Percentiles rank a stretch among this genome's conserved stretches.
Conservation (phyloP, 2,113 vertebrate genomes). For the Poicephalus meyeri region DNA sequence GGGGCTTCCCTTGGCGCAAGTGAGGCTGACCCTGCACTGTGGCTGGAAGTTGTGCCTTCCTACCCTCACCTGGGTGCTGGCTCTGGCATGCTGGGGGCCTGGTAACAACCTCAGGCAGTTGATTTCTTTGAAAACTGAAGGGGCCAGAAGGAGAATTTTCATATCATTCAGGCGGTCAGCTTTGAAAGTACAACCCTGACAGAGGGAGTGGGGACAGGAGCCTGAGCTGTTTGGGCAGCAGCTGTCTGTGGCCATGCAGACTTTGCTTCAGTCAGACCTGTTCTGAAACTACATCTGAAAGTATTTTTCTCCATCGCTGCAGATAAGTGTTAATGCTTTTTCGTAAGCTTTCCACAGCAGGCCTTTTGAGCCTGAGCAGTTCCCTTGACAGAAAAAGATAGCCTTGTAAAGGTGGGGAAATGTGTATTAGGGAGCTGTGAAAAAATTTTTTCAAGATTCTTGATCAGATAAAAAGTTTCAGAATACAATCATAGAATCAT, state of each 20-base stretch:
- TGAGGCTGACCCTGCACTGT: fast-evolving
- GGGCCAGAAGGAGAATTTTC: neutral
- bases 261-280: neutral
- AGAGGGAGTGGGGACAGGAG: neutral
- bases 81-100: neutral
- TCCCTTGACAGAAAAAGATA: neutral
- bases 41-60: neutral
- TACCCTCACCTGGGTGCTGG: neutral
- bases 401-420: neutral
- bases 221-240: neutral
- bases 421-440: neutral
- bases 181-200: neutral
- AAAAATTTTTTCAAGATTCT: neutral
- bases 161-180: fast-evolving
- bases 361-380: neutral
- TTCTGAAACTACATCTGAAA: neutral
- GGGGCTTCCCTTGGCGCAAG: neutral
- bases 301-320: neutral
- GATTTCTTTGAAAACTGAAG: neutral
- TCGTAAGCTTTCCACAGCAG: neutral
- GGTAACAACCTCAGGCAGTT: neutral
- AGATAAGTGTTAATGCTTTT: neutral
- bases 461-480: neutral
- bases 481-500: neutral
- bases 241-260: neutral